Evolutionary conservation across 2,113 vertebrate species (phyloP), one percentile per base, ranked within the genome.

Genomic region (Ranitomeya variabilis): DNA sequence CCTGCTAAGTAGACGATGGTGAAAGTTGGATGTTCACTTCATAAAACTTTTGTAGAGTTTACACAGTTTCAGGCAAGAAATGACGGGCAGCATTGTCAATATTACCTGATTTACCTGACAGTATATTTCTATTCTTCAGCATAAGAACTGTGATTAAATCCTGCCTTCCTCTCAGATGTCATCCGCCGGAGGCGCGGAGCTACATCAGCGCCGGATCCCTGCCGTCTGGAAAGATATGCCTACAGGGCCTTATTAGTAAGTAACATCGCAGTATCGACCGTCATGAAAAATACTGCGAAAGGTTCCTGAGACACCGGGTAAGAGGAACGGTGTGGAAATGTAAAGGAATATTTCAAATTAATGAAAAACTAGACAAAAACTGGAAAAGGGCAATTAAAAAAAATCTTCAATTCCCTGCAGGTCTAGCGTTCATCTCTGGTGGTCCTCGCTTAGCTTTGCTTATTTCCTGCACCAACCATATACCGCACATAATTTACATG

Each of bases 171-270:
- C 71, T 74, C 15, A 45, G 71, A 74, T 74, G 31, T 74, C 71
- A 45, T 9, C 71, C 16, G 71, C 71, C 71, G 18, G 10, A 15
- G 69, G 69, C 69, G 31, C 5, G 37, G 2, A 71, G 23, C 26
- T 31, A 71, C 23, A 71, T 71, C 15, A 71, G 26, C 26, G 23
- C 14, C 14, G 71, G 31, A 6, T 74, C 31, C 69, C 71, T 19
- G 71, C 71, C 19, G 71, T 74, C 71, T 19, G 15, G 71, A 74
- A 26, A 45, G 6, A 74, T 18, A 45, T 45, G 71, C 71, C 71
- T 74, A 10, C 31, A 16, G 71, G 71, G 71, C 31, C 31, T 74
- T 74, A 74, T 74, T 74, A 74, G 71, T 51, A 71, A 71, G 67
- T n/a, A 26, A 31, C 0, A 74, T 9, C 15, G 3, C 71, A 14